These are phyloP conservation scores for Luperina testacea DNA, from an alignment of 2,888 invertebrate genomes.

Conservation along the genomic window DNA sequence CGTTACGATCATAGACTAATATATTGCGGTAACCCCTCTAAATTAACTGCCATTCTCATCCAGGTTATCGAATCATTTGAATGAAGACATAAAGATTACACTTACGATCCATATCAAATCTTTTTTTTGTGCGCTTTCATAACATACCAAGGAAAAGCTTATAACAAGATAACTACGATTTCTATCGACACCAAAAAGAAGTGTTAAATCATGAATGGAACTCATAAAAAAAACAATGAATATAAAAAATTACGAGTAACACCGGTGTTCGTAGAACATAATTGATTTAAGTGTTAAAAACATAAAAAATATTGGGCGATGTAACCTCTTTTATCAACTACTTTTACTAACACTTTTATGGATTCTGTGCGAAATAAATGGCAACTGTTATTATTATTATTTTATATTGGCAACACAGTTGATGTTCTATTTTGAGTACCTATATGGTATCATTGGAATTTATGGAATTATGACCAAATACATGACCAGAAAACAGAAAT, in stretches of 20 bases:
- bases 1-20: neutral
- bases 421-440: neutral
- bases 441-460: neutral
- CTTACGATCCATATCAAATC: neutral
- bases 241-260: constrained; percentile 34
- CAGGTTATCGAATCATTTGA: neutral
- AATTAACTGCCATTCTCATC: neutral
- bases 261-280: neutral
- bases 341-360: too few relatives aligned
- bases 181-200: neutral
- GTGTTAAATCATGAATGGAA: constrained; percentile 1
- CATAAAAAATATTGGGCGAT: neutral
- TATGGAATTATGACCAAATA: neutral
- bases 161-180: neutral
- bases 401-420: neutral
- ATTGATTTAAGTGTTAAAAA: neutral
- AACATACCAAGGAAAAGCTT: neutral
- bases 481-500: neutral
- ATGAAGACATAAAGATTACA: constrained; percentile 1
- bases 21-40: too few relatives aligned
- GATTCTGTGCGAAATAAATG: too few relatives aligned
- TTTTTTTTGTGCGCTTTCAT: neutral
- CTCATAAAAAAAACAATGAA: constrained; percentile 8
- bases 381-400: too few relatives aligned
- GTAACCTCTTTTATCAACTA: neutral